Percentiles rank a stretch among this genome's conserved stretches.
Evolutionary conservation across 37 sponge, comb jelly and placozoan genomes (phyloP).

Genomic region (Eunapius fragilis): DNA sequence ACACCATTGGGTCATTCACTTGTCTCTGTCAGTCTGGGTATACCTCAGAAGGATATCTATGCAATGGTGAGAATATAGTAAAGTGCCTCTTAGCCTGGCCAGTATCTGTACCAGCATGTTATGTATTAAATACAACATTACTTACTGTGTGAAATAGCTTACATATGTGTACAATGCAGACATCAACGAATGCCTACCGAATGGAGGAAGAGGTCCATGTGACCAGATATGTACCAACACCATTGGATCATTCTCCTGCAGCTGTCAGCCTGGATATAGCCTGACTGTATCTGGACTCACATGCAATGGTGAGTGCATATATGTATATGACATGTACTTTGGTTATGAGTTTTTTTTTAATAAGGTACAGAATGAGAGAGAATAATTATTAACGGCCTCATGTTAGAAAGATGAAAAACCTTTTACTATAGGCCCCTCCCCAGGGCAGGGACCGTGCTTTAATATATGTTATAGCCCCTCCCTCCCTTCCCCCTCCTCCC

Average conservation of each 20-base stretch:
- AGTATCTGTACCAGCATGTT: neutral
- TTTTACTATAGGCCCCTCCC: no score
- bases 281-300: neutral
- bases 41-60: neutral
- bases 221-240: conserved; percentile 2
- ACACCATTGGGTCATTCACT: neutral
- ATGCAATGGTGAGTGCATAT: conserved; percentile 5
- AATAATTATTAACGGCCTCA: no score
- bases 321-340: neutral
- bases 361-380: no score
- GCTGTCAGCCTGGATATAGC: conserved; percentile 1
- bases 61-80: neutral
- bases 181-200: neutral
- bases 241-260: conserved; percentile 13
- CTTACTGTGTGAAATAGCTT: no score
- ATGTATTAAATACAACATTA: no score
- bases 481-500: no score
- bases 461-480: no score
- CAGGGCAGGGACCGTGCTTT: no score
- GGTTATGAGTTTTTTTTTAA: no score
- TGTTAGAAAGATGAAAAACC: no score
- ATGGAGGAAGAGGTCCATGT: conserved; percentile 13
- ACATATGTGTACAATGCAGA: neutral
- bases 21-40: conserved; percentile 16
- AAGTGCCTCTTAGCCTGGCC: neutral